Conservation (phyloP, 1,140 invertebrate species). For the Epicauta chinensis region DNA sequence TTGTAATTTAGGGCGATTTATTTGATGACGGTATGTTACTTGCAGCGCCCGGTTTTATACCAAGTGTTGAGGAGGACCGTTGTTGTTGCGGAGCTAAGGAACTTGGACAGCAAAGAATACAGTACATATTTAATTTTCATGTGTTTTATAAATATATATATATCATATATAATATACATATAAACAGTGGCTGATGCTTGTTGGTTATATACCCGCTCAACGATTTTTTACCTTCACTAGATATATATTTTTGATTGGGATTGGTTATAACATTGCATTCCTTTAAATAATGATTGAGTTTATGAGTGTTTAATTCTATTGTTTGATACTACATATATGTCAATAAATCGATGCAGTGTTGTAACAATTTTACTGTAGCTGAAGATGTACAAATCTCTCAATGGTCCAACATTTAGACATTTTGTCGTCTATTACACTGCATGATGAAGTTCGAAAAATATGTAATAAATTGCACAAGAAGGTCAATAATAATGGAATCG, state of each 20-base stretch:
- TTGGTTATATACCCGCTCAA: conserved; percentile 38
- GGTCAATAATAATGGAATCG: neutral
- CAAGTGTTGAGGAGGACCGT: conserved; percentile 26
- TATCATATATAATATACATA: neutral
- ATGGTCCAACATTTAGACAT: conserved; percentile 40
- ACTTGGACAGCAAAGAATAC: conserved; percentile 31
- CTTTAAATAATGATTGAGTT: neutral
- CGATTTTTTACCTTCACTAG: conserved; percentile 37
- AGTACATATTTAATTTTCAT: conserved; percentile 38
- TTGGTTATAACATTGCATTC: conserved; percentile 31
- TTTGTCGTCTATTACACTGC: conserved; percentile 42
- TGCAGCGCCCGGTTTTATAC: conserved; percentile 30
- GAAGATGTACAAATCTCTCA: conserved; percentile 41
- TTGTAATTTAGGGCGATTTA: conserved; percentile 34
- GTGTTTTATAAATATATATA: conserved; percentile 26
- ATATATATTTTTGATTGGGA: conserved; percentile 34
- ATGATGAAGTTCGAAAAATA: conserved; percentile 39
- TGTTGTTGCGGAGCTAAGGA: conserved; percentile 19
- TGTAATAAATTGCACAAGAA: conserved; percentile 22
- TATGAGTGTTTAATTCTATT: neutral
- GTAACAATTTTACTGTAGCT: conserved; percentile 39
- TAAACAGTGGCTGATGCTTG: conserved; percentile 40
- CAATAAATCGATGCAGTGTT: conserved; percentile 25
- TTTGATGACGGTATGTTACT: conserved; percentile 35
- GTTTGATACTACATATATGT: no score